Evolutionary conservation across 2,113 vertebrate species (phyloP).

Genomic region (Bostrychus sinensis): DNA sequence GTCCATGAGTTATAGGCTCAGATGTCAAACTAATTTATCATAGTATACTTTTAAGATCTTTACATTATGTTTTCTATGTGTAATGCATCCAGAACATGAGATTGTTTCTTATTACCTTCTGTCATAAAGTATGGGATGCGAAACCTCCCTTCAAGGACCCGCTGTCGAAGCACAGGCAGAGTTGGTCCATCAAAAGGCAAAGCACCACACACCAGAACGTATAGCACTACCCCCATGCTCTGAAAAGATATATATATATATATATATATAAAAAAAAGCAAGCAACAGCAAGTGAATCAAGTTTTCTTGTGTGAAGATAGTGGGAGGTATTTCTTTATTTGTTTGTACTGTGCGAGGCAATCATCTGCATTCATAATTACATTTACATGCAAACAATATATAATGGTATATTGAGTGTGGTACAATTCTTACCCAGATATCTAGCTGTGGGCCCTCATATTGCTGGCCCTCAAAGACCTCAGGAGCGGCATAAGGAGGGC

Average conservation of each 20-base stretch:
- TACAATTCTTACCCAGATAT: conserved; percentile 90
- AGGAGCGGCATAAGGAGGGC: conserved; percentile 95
- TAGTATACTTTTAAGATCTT: neutral
- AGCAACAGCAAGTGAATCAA: conserved; percentile 9
- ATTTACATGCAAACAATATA: neutral
- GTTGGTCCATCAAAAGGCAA: conserved; percentile 96
- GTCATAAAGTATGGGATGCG: conserved; percentile 99
- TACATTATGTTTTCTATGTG: no score
- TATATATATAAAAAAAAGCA: conserved; percentile 8
- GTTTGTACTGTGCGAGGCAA: no score
- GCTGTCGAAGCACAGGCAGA: conserved; percentile 92
- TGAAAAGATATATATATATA: no score
- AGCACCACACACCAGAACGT: conserved; percentile 95
- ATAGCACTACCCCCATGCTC: conserved; percentile 98
- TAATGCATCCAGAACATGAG: neutral
- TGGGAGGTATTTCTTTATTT: no score
- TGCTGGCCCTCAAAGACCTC: conserved; percentile 98
- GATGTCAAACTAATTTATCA: no score
- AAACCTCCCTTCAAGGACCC: conserved; percentile 96
- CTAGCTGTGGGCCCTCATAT: conserved; percentile 97
- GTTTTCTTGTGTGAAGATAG: neutral
- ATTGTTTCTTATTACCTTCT: conserved; percentile 84
- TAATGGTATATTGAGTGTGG: neutral
- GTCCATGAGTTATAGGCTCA: no score
- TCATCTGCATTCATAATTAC: neutral